Evolutionary conservation across 1,140 invertebrate species (phyloP).

Genomic region (Teleogryllus occipitalis): DNA sequence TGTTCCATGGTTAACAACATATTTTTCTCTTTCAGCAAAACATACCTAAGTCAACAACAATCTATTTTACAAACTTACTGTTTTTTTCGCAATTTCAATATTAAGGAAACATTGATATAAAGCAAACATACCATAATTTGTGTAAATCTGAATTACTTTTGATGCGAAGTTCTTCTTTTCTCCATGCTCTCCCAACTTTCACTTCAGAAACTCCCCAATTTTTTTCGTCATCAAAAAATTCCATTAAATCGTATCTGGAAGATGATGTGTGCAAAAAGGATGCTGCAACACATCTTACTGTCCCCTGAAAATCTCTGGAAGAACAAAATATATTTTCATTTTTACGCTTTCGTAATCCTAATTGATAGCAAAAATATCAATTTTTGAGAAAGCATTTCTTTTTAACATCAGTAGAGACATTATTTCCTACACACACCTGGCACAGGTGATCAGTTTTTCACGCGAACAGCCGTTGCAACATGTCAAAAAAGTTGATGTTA

Average conservation of each 20-base stretch:
- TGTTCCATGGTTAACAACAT: slow-evolving; percentile 96
- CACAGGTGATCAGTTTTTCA: too few relatives aligned
- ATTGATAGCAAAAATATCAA: too few relatives aligned
- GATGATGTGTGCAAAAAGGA: slow-evolving; percentile 38
- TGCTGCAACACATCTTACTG: neutral
- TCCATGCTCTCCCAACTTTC: slow-evolving; percentile 82
- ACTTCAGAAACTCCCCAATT: slow-evolving; percentile 77
- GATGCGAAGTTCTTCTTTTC: slow-evolving; percentile 79
- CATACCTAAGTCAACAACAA: slow-evolving; percentile 51
- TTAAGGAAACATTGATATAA: neutral
- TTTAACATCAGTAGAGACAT: too few relatives aligned
- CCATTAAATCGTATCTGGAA: slow-evolving; percentile 53
- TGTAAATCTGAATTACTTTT: slow-evolving; percentile 96
- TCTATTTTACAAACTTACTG: neutral
- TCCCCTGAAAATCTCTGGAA: too few relatives aligned
- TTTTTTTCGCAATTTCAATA: neutral
- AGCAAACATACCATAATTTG: slow-evolving; percentile 77
- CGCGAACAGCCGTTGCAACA: too few relatives aligned
- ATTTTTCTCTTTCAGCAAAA: slow-evolving; percentile 92
- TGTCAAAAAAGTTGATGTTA: too few relatives aligned
- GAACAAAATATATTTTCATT: too few relatives aligned
- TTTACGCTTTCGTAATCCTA: too few relatives aligned
- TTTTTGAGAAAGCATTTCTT: too few relatives aligned
- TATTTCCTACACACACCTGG: too few relatives aligned
- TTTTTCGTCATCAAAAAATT: slow-evolving; percentile 87